Conservation (phyloP, 2,888 invertebrate species). For the Anthophora plumipes region DNA sequence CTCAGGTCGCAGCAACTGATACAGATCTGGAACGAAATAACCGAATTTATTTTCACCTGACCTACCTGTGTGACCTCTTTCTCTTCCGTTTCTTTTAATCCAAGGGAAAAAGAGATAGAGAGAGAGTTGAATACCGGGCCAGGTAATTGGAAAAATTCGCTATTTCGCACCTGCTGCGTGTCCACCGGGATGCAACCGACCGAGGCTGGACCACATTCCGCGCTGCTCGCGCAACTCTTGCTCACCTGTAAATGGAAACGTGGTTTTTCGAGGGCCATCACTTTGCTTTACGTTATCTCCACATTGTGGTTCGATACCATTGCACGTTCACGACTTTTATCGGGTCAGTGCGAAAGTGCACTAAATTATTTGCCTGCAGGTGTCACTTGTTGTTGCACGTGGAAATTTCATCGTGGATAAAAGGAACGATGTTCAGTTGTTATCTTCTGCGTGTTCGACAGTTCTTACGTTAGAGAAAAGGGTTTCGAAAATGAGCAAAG, state of each 20-base stretch:
- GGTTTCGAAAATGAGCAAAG: too few relatives aligned
- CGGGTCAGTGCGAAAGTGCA: too few relatives aligned
- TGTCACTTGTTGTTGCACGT: too few relatives aligned
- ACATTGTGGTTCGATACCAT: slow-evolving; percentile 7
- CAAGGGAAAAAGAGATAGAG: slow-evolving; percentile 10
- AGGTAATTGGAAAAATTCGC: slow-evolving; percentile 75
- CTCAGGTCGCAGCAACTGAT: slow-evolving; percentile 88
- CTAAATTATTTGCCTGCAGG: too few relatives aligned
- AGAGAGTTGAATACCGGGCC: slow-evolving; percentile 29
- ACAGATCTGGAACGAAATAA: slow-evolving; percentile 86
- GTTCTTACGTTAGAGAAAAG: too few relatives aligned
- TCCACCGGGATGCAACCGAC: slow-evolving; percentile 88
- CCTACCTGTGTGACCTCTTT: background rate
- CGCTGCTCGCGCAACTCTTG: slow-evolving; percentile 88
- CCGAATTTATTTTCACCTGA: slow-evolving; percentile 79
- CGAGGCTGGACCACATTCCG: slow-evolving; percentile 87
- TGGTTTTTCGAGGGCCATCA: slow-evolving; percentile 11
- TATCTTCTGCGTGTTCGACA: too few relatives aligned
- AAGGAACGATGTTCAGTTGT: too few relatives aligned
- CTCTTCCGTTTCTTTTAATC: background rate
- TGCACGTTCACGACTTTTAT: too few relatives aligned
- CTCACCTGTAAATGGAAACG: slow-evolving; percentile 84
- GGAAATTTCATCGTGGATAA: too few relatives aligned
- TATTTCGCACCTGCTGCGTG: slow-evolving; percentile 86
- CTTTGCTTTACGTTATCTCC: background rate